phyloP scores from a whole-genome alignment of 2,113 vertebrate genomes.

The Hydropotes inermis region DNA sequence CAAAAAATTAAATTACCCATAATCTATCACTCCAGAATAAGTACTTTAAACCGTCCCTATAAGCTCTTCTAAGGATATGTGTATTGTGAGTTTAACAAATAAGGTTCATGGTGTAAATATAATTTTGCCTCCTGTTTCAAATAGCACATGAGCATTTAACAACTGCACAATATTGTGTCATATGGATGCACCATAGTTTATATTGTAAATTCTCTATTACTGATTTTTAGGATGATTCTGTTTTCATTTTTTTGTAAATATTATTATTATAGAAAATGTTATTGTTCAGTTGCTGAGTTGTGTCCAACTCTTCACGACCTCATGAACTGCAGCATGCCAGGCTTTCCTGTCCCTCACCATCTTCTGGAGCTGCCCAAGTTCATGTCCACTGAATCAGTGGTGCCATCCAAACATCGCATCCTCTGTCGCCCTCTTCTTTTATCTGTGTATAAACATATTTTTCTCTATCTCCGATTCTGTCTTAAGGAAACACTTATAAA shows the following conservation, averaged over 20 bases:
- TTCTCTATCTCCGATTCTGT: neutral
- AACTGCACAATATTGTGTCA: neutral
- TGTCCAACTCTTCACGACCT: neutral
- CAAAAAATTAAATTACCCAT: neutral
- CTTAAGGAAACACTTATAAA: neutral
- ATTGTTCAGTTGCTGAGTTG: neutral
- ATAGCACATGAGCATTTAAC: neutral
- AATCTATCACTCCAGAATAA: neutral
- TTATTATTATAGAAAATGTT: neutral
- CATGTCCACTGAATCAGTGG: neutral
- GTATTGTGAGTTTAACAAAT: neutral
- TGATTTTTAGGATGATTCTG: neutral
- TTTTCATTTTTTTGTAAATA: slow-evolving; percentile 28
- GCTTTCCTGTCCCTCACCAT: neutral
- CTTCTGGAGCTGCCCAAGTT: neutral
- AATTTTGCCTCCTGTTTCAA: slow-evolving; percentile 8
- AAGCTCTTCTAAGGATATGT: neutral
- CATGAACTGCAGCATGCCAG: neutral
- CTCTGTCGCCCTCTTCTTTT: neutral
- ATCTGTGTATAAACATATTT: neutral
- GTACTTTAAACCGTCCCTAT: neutral
- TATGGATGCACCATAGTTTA: neutral
- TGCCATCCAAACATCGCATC: neutral
- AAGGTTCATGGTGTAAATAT: neutral
- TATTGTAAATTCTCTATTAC: neutral